Conservation (phyloP, 2,113 vertebrate species). For the Chaetodon trifascialis region DNA sequence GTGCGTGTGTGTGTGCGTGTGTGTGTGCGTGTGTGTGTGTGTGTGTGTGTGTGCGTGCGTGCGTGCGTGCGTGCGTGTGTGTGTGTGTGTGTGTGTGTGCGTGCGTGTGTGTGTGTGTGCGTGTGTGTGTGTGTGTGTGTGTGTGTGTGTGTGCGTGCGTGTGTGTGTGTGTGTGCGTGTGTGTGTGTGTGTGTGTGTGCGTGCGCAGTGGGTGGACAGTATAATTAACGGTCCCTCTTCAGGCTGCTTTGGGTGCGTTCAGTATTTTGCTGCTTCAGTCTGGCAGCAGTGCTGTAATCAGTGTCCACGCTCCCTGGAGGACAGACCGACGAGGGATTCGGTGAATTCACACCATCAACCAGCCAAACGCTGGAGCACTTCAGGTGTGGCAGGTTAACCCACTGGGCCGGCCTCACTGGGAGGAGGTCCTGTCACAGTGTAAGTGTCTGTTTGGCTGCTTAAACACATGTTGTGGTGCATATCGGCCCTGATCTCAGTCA, state of each 20-base stretch:
- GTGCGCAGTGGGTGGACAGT: neutral
- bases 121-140: too few species aligned
- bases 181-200: too few species aligned
- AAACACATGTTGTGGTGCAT: neutral
- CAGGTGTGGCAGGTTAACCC: neutral
- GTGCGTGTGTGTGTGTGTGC: too few species aligned
- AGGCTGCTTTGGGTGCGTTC: neutral
- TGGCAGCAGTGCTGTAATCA: neutral
- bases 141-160: neutral
- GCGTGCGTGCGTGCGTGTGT: too few species aligned
- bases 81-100: too few species aligned
- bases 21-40: too few species aligned
- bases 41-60: too few species aligned
- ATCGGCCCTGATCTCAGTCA: slow-evolving; percentile 18
- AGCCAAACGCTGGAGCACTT: neutral
- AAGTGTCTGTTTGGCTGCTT: slow-evolving; percentile 26
- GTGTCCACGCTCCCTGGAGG: neutral
- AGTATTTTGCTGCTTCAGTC: slow-evolving; percentile 16
- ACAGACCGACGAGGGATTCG: slow-evolving; percentile 2
- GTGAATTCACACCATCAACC: slow-evolving; percentile 5
- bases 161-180: neutral
- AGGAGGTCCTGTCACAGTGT: slow-evolving; percentile 16
- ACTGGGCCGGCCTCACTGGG: neutral
- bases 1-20: too few species aligned
- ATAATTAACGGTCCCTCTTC: neutral